Conservation (phyloP, 1,140 invertebrate genomes). For the Atta cephalotes region DNA sequence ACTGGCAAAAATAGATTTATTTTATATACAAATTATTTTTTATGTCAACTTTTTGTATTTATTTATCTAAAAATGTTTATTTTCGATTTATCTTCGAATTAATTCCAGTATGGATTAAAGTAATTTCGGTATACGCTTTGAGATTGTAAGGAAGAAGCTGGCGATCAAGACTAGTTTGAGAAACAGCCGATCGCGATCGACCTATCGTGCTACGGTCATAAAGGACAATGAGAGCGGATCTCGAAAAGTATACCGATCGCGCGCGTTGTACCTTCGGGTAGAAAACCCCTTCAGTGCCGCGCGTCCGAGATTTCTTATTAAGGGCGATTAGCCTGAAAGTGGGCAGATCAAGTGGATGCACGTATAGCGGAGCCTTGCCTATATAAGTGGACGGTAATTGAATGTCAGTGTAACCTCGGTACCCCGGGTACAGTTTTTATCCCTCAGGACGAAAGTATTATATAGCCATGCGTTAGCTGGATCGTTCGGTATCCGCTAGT, state of each 20-base stretch:
- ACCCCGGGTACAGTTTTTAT: slow-evolving; percentile 45
- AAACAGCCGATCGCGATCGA: slow-evolving; percentile 23
- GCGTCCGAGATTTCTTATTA: slow-evolving; percentile 72
- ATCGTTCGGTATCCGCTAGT: slow-evolving; percentile 42
- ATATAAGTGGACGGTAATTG: slow-evolving; percentile 75
- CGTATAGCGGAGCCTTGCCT: slow-evolving; percentile 60
- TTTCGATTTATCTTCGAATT: neutral
- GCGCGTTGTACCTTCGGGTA: slow-evolving; percentile 50
- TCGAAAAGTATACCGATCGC: slow-evolving; percentile 49
- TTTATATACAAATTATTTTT: neutral
- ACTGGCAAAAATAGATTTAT: neutral
- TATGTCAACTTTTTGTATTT: neutral
- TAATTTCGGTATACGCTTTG: neutral
- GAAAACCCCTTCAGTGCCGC: slow-evolving; percentile 49
- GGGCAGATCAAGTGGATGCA: slow-evolving; percentile 66
- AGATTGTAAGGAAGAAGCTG: neutral
- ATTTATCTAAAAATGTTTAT: slow-evolving; percentile 9
- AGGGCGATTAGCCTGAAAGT: slow-evolving; percentile 71
- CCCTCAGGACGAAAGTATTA: slow-evolving; percentile 32
- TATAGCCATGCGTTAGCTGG: slow-evolving; percentile 48
- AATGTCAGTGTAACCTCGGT: slow-evolving; percentile 71
- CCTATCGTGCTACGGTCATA: slow-evolving; percentile 21
- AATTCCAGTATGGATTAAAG: neutral
- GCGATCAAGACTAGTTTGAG: slow-evolving; percentile 7
- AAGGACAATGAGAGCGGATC: slow-evolving; percentile 23